Percentiles rank a stretch among this genome's conserved stretches.
phyloP scores from a whole-genome alignment of 2,888 invertebrate species.

The Cosmopolites sordidus region DNA sequence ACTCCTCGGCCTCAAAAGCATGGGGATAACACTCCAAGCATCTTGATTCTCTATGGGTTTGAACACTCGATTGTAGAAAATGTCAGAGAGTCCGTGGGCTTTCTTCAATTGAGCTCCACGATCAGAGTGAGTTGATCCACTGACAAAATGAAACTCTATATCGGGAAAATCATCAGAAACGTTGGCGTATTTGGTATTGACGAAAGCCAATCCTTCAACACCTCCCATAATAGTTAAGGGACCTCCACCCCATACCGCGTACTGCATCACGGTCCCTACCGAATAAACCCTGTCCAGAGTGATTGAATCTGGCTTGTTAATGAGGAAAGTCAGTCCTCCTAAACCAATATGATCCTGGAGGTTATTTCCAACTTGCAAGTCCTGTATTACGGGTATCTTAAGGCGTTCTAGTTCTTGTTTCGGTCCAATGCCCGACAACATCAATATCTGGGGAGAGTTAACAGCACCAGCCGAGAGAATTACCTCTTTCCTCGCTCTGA shows the following conservation, averaged over 20 bases:
- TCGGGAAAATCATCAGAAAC: slow-evolving; percentile 79
- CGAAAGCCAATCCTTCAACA: slow-evolving; percentile 79
- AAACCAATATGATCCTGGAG: slow-evolving; percentile 86
- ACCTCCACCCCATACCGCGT: slow-evolving; percentile 78
- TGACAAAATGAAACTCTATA: slow-evolving; percentile 84
- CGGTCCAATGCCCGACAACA: slow-evolving; percentile 88
- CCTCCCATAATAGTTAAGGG: slow-evolving; percentile 84
- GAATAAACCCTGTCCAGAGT: slow-evolving; percentile 76
- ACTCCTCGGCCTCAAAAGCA: slow-evolving; percentile 79
- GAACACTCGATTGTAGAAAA: slow-evolving; percentile 71
- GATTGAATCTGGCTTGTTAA: slow-evolving; percentile 74
- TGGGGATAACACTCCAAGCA: slow-evolving; percentile 79
- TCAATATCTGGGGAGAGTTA: slow-evolving; percentile 88
- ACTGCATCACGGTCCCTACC: slow-evolving; percentile 71
- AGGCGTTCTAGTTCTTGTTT: slow-evolving; percentile 66
- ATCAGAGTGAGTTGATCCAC: slow-evolving; percentile 82
- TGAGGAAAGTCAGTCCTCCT: slow-evolving; percentile 78
- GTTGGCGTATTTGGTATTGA: slow-evolving; percentile 82
- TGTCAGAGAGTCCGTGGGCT: slow-evolving; percentile 70
- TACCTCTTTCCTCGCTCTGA: slow-evolving; percentile 77
- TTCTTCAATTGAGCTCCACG: slow-evolving; percentile 77
- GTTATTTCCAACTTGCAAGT: slow-evolving; percentile 79
- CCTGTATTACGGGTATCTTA: slow-evolving; percentile 74
- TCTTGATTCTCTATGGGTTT: slow-evolving; percentile 72
- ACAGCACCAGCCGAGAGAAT: slow-evolving; percentile 88